Evolutionary conservation across 2,888 invertebrate species (phyloP), one percentile per base, ranked within the genome.

Genomic region (Pimpla rufipes): DNA sequence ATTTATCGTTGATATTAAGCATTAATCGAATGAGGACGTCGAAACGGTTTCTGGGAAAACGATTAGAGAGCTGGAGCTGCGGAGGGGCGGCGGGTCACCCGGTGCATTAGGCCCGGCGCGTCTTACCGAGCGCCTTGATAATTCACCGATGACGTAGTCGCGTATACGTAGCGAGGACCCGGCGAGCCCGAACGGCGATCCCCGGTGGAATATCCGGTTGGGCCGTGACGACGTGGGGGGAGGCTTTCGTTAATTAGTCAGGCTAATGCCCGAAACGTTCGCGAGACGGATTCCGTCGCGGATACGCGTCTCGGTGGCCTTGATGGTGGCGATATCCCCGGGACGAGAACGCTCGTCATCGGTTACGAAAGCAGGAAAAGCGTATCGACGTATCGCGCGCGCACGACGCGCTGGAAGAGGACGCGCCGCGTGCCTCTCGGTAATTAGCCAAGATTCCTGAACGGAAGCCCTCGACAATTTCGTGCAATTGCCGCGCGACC

Each of bases 371-470:
- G 35, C 74, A 47, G 35, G 74, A 62, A 50, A 62, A 62, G 18
- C 47, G 21, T 50, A 74, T 47, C 62, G 47, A 59, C n/a, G n/a
- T n/a, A n/a, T n/a, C n/a, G n/a, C n/a, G n/a, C n/a, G n/a, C n/a
- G n/a, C n/a, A n/a, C n/a, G n/a, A n/a, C 42, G 8, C 55, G 35
- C 50, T 50, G 35, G 29, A 77, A 52, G 64, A 40, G 37, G 52
- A 55, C 23, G n/a, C 29, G n/a, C 29, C 29, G 13, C 71, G 40
- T 62, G 79, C 77, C 37, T 10, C 37, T 6, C 71, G 81, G 85
- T 88, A 90, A 90, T 89, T 89, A 89, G 85, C 85, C 85, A 88
- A 89, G 88, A 88, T 87, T 88, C 85, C 47, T 73, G 77, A 84
- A 74, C 83, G 87, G 83, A 87, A 87, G 85, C 57, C 81, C 75